Percentiles rank a stretch among this genome's conserved stretches.
These are phyloP conservation scores for Ditylenchus weischeri DNA, from an alignment of 2,888 invertebrate genomes.

Conservation along the genomic window DNA sequence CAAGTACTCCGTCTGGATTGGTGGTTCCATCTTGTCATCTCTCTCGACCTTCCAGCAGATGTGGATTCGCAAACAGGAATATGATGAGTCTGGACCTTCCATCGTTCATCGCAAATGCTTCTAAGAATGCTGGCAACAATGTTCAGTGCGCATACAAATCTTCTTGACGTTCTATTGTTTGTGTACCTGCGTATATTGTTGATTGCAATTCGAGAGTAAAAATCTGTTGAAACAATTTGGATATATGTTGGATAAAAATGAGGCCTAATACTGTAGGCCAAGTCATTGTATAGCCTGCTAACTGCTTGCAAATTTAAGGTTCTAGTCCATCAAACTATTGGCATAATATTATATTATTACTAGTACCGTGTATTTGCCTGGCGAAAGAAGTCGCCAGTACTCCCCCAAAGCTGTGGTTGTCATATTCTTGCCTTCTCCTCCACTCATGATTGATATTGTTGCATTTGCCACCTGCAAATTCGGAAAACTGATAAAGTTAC, in stretches of 20 bases:
- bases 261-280: too few relatives aligned
- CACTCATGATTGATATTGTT: constrained; percentile 70
- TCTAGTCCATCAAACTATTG: too few relatives aligned
- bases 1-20: constrained; percentile 89
- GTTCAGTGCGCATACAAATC: too few relatives aligned
- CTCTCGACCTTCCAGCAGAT: constrained; percentile 78
- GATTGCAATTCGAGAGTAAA: too few relatives aligned
- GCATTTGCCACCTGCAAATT: constrained; percentile 68
- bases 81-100: constrained; percentile 90
- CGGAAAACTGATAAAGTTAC: too few relatives aligned
- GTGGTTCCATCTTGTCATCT: constrained; percentile 68
- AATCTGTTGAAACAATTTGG: too few relatives aligned
- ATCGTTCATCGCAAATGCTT: constrained; percentile 96
- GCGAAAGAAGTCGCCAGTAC: constrained; percentile 87
- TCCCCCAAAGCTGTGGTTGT: constrained; percentile 78
- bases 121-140: constrained; percentile 55
- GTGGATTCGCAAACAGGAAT: constrained; percentile 65
- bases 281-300: too few relatives aligned
- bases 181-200: too few relatives aligned
- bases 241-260: too few relatives aligned
- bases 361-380: constrained; percentile 62
- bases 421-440: constrained; percentile 68
- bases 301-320: too few relatives aligned
- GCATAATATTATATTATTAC: too few relatives aligned
- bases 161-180: too few relatives aligned